Percentiles rank a stretch among this genome's conserved stretches.
Evolutionary conservation across 1,140 invertebrate species (phyloP).

Genomic region (Megalonaias nervosa): DNA sequence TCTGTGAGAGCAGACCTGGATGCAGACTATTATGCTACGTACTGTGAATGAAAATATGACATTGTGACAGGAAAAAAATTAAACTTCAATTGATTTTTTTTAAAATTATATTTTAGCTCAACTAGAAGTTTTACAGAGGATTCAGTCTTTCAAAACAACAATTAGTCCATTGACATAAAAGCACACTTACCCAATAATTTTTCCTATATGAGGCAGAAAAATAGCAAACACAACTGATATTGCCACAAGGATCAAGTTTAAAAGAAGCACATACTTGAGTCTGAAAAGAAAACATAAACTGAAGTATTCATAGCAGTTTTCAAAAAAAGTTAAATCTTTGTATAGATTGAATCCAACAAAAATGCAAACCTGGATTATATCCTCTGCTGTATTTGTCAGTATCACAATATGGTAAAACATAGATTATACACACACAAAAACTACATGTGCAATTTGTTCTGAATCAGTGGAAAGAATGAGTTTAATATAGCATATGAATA

Average conservation of each 20-base stretch:
- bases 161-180: neutral
- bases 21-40: too few species aligned
- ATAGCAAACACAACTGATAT: slow-evolving; percentile 88
- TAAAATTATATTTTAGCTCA: neutral
- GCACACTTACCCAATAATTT: slow-evolving; percentile 82
- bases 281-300: slow-evolving; percentile 62
- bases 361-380: neutral
- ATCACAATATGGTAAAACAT: neutral
- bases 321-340: neutral
- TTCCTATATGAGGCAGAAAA: slow-evolving; percentile 88
- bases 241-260: slow-evolving; percentile 72
- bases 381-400: neutral
- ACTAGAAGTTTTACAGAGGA: neutral
- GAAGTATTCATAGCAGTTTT: slow-evolving; percentile 66
- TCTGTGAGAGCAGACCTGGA: too few species aligned
- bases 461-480: too few species aligned
- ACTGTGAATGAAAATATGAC: too few species aligned
- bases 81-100: neutral
- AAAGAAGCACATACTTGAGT: slow-evolving; percentile 68
- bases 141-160: neutral
- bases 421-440: too few species aligned
- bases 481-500: too few species aligned
- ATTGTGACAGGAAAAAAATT: neutral
- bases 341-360: neutral
- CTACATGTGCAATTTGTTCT: too few species aligned